phyloP scores from a whole-genome alignment of 1,140 invertebrate genomes.

The Batillaria attramentaria region DNA sequence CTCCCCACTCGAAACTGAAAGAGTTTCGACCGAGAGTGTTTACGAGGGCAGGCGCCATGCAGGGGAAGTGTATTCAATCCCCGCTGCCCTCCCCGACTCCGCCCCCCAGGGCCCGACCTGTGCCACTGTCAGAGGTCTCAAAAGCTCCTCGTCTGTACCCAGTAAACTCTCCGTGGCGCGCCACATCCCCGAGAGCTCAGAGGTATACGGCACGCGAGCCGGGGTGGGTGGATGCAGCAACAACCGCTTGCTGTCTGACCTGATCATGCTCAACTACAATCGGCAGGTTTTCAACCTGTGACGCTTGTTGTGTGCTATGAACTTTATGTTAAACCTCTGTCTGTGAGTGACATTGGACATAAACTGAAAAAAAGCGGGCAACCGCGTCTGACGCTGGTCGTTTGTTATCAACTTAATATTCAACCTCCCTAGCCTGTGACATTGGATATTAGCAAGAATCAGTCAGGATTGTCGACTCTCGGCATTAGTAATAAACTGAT shows the following conservation, averaged over 20 bases:
- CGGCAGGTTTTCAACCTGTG: constrained; percentile 28
- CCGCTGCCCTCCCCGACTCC: constrained; percentile 10
- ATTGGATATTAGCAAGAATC: background rate
- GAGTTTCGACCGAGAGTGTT: background rate
- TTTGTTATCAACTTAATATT: background rate
- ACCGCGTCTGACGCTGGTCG: background rate
- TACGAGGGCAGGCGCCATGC: constrained; percentile 5
- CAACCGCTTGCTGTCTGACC: constrained; percentile 32
- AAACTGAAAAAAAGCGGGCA: too few relatives aligned
- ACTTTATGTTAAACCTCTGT: background rate
- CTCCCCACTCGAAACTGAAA: background rate
- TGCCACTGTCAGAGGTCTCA: background rate
- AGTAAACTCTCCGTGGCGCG: constrained; percentile 6
- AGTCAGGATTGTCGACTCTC: background rate
- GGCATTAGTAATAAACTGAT: too few relatives aligned
- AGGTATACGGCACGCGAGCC: constrained; percentile 17
- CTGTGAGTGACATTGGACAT: background rate
- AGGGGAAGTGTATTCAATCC: constrained; percentile 21
- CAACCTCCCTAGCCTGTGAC: too few relatives aligned
- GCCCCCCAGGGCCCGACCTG: background rate
- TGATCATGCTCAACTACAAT: constrained; percentile 38
- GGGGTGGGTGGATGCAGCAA: background rate
- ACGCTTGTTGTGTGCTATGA: background rate
- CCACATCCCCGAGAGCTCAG: background rate
- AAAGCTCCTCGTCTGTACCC: background rate